These are phyloP conservation scores for Zaprionus obscuricornis DNA, from an alignment of 2,888 invertebrate genomes.

Conservation along the genomic window DNA sequence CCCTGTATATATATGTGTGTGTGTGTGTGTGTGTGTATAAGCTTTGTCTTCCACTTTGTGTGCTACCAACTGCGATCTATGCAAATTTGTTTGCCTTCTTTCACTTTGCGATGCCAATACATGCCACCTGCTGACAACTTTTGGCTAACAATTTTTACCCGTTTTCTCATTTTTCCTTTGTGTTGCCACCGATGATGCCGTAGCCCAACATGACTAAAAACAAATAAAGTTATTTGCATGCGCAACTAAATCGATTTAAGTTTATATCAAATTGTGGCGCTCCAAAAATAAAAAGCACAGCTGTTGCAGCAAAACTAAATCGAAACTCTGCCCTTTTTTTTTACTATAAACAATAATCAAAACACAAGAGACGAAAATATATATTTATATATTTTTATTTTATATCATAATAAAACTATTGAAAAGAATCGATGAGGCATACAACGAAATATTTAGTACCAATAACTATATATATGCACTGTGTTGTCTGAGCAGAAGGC, in stretches of 20 bases:
- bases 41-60: constrained; percentile 42
- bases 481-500: too few species aligned
- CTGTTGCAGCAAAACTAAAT: too few species aligned
- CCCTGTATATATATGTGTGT: neutral
- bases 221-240: constrained; percentile 78
- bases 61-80: constrained; percentile 70
- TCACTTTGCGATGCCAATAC: constrained; percentile 38
- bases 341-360: too few species aligned
- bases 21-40: constrained; percentile 6
- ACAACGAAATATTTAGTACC: too few species aligned
- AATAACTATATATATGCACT: too few species aligned
- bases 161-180: constrained; percentile 9
- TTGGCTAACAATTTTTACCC: constrained; percentile 54
- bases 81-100: constrained; percentile 70
- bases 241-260: constrained; percentile 76
- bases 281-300: constrained; percentile 32
- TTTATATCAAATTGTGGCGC: constrained; percentile 67
- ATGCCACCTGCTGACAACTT: constrained; percentile 37
- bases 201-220: constrained; percentile 35
- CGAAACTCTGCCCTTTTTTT: too few species aligned
- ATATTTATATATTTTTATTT: too few species aligned
- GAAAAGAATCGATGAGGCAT: too few species aligned
- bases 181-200: neutral
- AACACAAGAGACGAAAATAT: too few species aligned
- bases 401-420: too few species aligned